Conservation (phyloP, 2,797 vertebrate genomes). For the Pseudochaenichthys georgianus region DNA sequence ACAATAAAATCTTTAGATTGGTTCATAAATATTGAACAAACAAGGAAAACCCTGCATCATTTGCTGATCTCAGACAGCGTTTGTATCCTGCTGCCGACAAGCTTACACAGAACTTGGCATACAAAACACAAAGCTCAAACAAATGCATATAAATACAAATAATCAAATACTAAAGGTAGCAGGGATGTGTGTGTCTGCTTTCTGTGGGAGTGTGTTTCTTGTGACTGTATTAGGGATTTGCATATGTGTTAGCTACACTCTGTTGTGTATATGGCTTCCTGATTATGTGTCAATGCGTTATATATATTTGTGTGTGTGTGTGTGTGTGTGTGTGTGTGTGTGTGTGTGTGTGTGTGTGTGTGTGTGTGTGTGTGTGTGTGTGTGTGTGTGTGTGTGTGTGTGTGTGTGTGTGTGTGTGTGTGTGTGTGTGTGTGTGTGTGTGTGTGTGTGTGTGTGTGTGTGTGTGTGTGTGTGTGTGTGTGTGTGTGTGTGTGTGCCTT, state of each 20-base stretch:
- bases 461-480: slow-evolving; percentile 11
- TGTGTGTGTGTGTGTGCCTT: background rate
- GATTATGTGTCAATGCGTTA: background rate
- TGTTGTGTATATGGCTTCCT: slow-evolving; percentile 14
- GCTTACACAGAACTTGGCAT: background rate
- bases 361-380: no score
- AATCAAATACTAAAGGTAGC: slow-evolving; percentile 1
- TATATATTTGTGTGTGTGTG: slow-evolving; percentile 21
- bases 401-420: no score
- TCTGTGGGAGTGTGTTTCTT: background rate
- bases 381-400: no score
- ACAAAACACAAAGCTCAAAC: background rate
- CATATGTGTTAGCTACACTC: background rate
- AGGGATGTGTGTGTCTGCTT: background rate
- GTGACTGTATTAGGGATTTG: background rate
- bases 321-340: no score
- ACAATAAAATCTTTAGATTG: slow-evolving; percentile 6
- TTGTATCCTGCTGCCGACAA: background rate
- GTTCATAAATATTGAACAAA: slow-evolving; percentile 23
- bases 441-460: no score
- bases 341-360: no score
- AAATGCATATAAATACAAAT: slow-evolving; percentile 4
- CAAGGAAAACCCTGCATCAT: background rate
- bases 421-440: no score
- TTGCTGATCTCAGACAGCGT: background rate